Percentiles rank a stretch among this genome's conserved stretches.
Conservation (phyloP, 2,888 invertebrate species). For the Chironomus riparius region DNA sequence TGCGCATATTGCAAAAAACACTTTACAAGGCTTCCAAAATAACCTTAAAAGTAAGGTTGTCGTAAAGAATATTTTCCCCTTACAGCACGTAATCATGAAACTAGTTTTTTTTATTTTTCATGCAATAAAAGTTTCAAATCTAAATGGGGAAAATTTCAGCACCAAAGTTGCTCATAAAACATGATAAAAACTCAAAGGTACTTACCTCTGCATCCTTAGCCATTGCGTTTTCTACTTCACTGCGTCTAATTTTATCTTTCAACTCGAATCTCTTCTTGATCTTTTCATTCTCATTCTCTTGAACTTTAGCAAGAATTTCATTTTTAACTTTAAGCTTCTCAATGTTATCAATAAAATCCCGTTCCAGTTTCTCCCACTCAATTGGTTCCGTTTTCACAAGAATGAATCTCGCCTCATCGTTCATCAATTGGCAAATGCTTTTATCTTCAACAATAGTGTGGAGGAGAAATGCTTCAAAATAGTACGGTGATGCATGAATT, state of each 20-base stretch:
- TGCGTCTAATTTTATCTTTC: slow-evolving; percentile 49
- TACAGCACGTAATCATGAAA: no score
- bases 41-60: no score
- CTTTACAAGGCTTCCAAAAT: no score
- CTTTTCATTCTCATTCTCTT: slow-evolving; percentile 48
- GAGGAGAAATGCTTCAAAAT: slow-evolving; percentile 65
- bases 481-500: slow-evolving; percentile 59
- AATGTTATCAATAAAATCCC: slow-evolving; percentile 45
- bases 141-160: not conserved
- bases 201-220: slow-evolving; percentile 39
- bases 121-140: not conserved
- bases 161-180: not conserved
- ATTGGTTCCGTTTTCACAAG: slow-evolving; percentile 50
- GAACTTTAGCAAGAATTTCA: slow-evolving; percentile 48
- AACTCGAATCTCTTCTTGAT: slow-evolving; percentile 46
- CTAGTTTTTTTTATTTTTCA: no score
- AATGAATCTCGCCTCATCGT: slow-evolving; percentile 55
- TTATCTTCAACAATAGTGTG: slow-evolving; percentile 51
- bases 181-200: no score
- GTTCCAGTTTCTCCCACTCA: slow-evolving; percentile 51
- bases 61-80: no score
- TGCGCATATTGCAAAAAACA: no score
- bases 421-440: slow-evolving; percentile 56
- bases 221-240: slow-evolving; percentile 45
- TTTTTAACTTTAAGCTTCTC: slow-evolving; percentile 50